Evolutionary conservation across 2,113 vertebrate genomes (phyloP).

Genomic region (Phainopepla nitens): DNA sequence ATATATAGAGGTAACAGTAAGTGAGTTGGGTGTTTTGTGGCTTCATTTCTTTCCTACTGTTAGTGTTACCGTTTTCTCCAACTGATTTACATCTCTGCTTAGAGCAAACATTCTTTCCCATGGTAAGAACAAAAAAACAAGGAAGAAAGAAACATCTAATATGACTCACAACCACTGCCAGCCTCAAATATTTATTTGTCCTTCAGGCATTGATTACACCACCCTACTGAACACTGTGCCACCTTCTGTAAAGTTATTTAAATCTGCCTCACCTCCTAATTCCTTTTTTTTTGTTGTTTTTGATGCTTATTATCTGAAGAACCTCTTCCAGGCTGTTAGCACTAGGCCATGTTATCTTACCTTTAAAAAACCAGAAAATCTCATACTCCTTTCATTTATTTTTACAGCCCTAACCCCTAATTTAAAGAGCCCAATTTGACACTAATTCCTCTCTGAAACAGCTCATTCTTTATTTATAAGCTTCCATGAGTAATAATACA

Average conservation of each 20-base stretch:
- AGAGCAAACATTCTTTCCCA: background rate
- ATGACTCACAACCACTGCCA: background rate
- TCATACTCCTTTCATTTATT: background rate
- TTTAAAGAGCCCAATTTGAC: background rate
- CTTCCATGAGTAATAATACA: background rate
- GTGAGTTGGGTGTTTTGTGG: background rate
- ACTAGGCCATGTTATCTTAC: background rate
- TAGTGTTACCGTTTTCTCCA: background rate
- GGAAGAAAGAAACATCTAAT: slow-evolving; percentile 1
- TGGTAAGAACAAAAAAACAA: slow-evolving; percentile 1
- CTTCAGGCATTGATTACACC: background rate
- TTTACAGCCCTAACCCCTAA: background rate
- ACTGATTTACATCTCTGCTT: background rate
- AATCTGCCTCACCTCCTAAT: background rate
- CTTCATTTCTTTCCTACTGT: background rate
- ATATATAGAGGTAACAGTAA: background rate
- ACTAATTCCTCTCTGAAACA: background rate
- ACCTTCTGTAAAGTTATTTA: background rate
- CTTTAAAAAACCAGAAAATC: background rate
- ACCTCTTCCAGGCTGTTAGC: background rate
- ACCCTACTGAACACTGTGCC: background rate
- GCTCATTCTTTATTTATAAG: background rate
- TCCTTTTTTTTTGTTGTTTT: background rate
- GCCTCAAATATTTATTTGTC: slow-evolving; percentile 34
- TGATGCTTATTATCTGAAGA: background rate